Percentiles rank a stretch among this genome's conserved stretches.
These are phyloP conservation scores for Tragopan temminckii DNA, from an alignment of 2,797 vertebrate species.

Conservation along the genomic window DNA sequence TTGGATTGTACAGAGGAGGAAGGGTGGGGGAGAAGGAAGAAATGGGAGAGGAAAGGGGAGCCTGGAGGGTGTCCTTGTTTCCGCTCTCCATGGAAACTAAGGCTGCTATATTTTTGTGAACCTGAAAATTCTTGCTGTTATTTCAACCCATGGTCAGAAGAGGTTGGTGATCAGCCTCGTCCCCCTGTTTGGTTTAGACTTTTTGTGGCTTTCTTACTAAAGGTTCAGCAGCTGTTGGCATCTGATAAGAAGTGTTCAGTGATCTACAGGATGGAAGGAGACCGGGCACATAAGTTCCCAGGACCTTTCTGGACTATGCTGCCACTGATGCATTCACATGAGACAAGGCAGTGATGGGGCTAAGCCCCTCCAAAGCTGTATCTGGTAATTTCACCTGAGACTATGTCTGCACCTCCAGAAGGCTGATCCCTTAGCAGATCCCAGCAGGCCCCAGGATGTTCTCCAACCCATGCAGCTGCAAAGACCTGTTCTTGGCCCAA, in stretches of 20 bases:
- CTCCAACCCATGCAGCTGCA: background rate
- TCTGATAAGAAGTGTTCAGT: background rate
- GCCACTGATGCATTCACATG: background rate
- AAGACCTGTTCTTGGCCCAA: background rate
- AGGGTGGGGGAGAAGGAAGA: background rate
- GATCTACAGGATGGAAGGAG: background rate
- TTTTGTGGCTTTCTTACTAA: background rate
- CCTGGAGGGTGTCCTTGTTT: background rate
- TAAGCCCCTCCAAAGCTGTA: background rate
- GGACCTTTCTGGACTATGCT: background rate
- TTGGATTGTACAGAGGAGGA: background rate
- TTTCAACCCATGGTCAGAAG: background rate
- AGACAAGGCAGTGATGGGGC: background rate
- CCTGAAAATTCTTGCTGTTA: background rate
- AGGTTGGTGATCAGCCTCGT: background rate
- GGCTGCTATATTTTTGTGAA: background rate
- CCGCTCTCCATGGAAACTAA: conserved; percentile 2
- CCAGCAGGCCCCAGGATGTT: background rate
- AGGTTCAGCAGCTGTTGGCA: background rate
- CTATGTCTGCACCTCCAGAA: background rate
- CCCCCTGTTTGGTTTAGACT: rapidly evolving
- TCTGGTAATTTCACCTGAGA: background rate
- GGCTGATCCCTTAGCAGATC: background rate
- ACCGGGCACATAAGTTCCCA: background rate
- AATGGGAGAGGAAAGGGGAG: background rate